Conservation (phyloP, 1,140 invertebrate species). For the Eupeodes corollae region DNA sequence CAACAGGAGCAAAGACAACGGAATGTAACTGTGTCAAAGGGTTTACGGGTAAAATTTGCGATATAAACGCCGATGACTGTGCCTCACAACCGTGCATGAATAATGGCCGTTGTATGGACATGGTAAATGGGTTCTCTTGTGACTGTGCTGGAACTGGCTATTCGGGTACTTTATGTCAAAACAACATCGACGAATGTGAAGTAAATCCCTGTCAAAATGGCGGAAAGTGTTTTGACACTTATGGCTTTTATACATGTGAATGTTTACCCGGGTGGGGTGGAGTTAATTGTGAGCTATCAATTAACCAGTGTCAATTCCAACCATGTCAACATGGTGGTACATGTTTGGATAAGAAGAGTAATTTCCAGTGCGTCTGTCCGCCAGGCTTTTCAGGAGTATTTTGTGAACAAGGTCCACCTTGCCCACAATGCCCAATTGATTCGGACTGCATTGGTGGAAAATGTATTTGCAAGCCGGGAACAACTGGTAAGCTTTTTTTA, state of each 20-base stretch:
- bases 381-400: slow-evolving; percentile 52
- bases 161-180: slow-evolving; percentile 64
- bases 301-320: slow-evolving; percentile 43
- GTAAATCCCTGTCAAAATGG: slow-evolving; percentile 62
- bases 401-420: slow-evolving; percentile 29
- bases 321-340: slow-evolving; percentile 53
- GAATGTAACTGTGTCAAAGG: slow-evolving; percentile 53
- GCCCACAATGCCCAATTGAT: slow-evolving; percentile 33
- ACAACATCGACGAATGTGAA: slow-evolving; percentile 76
- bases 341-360: slow-evolving; percentile 46
- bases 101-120: slow-evolving; percentile 69
- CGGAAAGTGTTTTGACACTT: slow-evolving; percentile 66
- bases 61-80: slow-evolving; percentile 60
- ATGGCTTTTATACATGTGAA: slow-evolving; percentile 69
- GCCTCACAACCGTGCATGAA: slow-evolving; percentile 65
- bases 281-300: slow-evolving; percentile 46
- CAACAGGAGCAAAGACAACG: slow-evolving; percentile 45
- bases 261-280: slow-evolving; percentile 76
- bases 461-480: slow-evolving; percentile 54
- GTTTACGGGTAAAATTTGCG: slow-evolving; percentile 54
- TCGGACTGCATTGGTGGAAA: slow-evolving; percentile 37
- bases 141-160: slow-evolving; percentile 64
- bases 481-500: slow-evolving; percentile 41
- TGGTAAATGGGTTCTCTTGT: slow-evolving; percentile 67
- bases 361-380: slow-evolving; percentile 58